These are phyloP conservation scores for Serripes groenlandicus DNA, from an alignment of 2,888 invertebrate species.

Conservation along the genomic window DNA sequence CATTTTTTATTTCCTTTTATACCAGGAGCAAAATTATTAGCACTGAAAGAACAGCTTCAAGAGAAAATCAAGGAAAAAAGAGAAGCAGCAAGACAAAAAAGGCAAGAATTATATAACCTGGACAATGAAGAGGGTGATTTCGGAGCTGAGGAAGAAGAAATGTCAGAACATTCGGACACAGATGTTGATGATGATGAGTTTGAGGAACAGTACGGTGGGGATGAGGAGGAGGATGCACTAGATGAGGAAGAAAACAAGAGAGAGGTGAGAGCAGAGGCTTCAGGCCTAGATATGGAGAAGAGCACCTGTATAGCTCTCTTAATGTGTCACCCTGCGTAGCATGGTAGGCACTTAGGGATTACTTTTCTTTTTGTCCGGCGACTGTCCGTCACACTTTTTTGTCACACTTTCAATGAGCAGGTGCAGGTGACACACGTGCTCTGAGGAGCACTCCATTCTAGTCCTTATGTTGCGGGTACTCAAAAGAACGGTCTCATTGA, in stretches of 20 bases:
- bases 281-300: no score
- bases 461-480: no score
- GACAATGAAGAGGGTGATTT: constrained; percentile 84
- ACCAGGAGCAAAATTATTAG: constrained; percentile 90
- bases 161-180: constrained; percentile 86
- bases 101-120: constrained; percentile 87
- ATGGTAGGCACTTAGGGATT: no score
- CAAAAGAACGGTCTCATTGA: no score
- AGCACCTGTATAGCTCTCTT: no score
- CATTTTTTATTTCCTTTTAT: background rate
- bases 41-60: constrained; percentile 91
- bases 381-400: no score
- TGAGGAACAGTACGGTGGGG: constrained; percentile 80
- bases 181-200: constrained; percentile 84
- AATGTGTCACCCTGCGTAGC: no score
- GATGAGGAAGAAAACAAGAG: constrained; percentile 56
- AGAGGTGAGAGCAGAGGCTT: constrained; percentile 31
- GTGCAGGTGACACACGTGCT: no score
- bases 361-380: no score
- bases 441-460: no score
- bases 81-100: constrained; percentile 91
- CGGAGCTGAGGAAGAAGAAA: constrained; percentile 84
- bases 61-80: constrained; percentile 91
- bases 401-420: no score
- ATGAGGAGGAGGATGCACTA: constrained; percentile 71